Evolutionary conservation across 2,113 vertebrate genomes (phyloP).

Genomic region (Otocyon megalotis): DNA sequence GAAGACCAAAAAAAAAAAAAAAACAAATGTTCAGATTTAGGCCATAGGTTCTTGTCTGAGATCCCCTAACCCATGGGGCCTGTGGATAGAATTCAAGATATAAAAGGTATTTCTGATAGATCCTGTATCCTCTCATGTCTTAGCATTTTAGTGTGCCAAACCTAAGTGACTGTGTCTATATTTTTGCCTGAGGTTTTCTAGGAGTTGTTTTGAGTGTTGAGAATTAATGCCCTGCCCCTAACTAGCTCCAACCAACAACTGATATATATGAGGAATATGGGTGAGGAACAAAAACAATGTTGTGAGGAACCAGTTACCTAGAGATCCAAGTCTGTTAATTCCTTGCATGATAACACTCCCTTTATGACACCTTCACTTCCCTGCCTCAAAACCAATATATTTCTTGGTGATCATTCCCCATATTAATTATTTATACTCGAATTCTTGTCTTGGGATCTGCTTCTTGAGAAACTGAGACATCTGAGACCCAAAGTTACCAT

Average conservation of each 20-base stretch:
- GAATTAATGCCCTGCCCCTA: background rate
- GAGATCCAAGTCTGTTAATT: background rate
- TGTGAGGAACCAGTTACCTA: background rate
- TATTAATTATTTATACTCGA: background rate
- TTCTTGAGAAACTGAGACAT: constrained; percentile 52
- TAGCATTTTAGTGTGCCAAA: background rate
- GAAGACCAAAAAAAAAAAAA: background rate
- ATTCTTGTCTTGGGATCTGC: background rate
- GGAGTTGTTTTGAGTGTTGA: background rate
- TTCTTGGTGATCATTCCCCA: constrained; percentile 2
- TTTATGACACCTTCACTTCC: background rate
- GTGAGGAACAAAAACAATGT: background rate
- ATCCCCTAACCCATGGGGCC: background rate
- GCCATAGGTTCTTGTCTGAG: background rate
- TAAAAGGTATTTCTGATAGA: background rate
- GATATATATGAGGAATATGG: background rate
- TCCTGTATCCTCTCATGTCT: background rate
- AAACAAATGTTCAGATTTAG: background rate
- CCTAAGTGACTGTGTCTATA: background rate
- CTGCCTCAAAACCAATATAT: background rate
- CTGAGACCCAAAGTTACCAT: background rate
- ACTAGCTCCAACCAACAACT: background rate
- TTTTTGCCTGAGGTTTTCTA: background rate
- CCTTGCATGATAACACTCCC: background rate
- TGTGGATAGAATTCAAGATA: background rate